Evolutionary conservation across 1,140 invertebrate species (phyloP), one percentile per base, ranked within the genome.

Genomic region (Neoseiulus cucumeris): DNA sequence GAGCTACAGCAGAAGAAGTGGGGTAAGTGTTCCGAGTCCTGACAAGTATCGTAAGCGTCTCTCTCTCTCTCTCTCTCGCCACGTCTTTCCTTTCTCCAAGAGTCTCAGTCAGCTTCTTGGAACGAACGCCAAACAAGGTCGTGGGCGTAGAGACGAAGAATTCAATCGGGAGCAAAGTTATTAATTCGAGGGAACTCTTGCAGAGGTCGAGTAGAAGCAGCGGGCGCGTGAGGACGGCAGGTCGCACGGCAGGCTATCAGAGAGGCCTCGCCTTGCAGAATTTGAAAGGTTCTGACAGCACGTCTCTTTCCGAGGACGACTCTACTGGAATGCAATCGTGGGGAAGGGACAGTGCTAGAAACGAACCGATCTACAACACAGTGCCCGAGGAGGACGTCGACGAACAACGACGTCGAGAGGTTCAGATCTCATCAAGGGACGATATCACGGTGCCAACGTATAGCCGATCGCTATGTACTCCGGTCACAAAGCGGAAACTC

Each of bases 191-290:
- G 12, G 12, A n/a, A 44, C 28, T 47, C 4, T 59, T 59, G 1
- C 51, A 59, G 51, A 59, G 51, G 51, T 59, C 51, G 22, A 59
- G 51, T 59, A 25, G 51, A 17, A 59, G 51, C 51, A 59, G 51
- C 33, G 51, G 51, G 6, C 51, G 51, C 33, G 51, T 33, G 33
- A 25, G 51, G 33, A 25, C 22, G 12, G 6, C 51, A 1, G 51
- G 51, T 17, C 14, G 51, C 25, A 5, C 22, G 17, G 22, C 14
- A 59, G 51, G 25, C 51, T 33, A 59, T 9, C 51, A 59, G 22
- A 25, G 22, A 4, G 51, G 25, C 22, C 25, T 59, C 25, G 51
- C 51, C 14, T 17, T 59, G 17, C 51, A 33, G 22, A 59, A 59
- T 25, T 20, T 59, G n/a, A 33, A 33, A 29, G 25, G 33, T 59